These are phyloP conservation scores for Zoanthus gigantus DNA, from an alignment of 92 coral and sea anemone species.

Conservation along the genomic window DNA sequence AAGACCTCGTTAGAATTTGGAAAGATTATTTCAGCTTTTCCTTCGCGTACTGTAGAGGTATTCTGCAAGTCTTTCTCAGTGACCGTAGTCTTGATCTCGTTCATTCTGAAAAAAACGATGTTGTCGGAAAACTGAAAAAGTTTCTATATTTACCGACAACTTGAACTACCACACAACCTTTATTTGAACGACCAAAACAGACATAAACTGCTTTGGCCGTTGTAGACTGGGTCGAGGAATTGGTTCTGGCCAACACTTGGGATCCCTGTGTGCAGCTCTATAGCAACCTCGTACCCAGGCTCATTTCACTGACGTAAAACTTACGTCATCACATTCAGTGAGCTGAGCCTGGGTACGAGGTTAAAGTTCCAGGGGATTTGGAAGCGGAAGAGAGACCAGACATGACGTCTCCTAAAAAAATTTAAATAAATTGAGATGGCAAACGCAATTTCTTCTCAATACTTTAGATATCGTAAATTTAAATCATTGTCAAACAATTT, in stretches of 20 bases:
- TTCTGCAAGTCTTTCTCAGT: constrained; percentile 11
- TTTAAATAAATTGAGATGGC: no score
- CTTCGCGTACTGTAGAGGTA: constrained; percentile 74
- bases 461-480: no score
- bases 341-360: no score
- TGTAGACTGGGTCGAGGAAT: background rate
- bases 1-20: constrained; percentile 87
- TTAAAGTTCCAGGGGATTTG: no score
- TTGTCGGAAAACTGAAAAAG: background rate
- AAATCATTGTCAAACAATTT: no score
- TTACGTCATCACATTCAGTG: no score
- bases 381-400: no score
- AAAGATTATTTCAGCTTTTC: constrained; percentile 93
- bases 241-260: background rate
- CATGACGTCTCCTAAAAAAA: no score
- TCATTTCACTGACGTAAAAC: no score
- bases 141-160: background rate
- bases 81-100: constrained; percentile 24
- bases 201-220: background rate
- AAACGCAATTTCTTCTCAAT: no score
- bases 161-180: background rate
- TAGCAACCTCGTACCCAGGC: no score
- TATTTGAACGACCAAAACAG: background rate
- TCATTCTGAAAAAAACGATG: background rate
- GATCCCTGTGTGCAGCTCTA: no score